Evolutionary conservation across 2,797 vertebrate genomes (phyloP).

Genomic region (Selene dorsalis): DNA sequence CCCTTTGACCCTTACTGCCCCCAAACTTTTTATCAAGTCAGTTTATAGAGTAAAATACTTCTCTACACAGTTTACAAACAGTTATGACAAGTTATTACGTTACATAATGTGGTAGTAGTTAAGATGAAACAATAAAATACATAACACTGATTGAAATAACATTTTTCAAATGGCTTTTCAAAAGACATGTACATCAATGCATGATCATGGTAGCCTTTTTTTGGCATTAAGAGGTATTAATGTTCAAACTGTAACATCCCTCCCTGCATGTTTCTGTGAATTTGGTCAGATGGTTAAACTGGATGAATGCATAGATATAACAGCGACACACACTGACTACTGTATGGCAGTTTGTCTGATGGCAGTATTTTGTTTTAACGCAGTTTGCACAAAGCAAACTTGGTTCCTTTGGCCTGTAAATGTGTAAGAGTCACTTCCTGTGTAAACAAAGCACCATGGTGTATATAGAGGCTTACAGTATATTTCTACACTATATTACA

Average conservation of each 20-base stretch:
- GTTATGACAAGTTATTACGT: not conserved
- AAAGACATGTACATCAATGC: not conserved
- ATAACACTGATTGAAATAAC: not conserved
- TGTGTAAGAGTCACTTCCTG: not conserved
- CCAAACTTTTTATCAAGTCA: not conserved
- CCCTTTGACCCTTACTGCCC: not conserved
- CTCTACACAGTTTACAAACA: not conserved
- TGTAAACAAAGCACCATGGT: not conserved
- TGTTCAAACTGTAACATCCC: not conserved
- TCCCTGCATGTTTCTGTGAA: not conserved
- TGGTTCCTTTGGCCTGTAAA: slow-evolving; percentile 1
- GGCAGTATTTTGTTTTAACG: not conserved
- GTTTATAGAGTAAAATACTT: not conserved
- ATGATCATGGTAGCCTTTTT: not conserved
- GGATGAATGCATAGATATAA: not conserved
- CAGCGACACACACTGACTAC: not conserved
- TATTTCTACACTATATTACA: not conserved
- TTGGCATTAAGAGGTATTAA: not conserved
- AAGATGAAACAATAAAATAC: not conserved
- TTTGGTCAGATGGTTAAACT: not conserved
- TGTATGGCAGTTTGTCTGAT: too few species aligned
- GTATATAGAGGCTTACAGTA: not conserved
- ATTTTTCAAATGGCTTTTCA: not conserved
- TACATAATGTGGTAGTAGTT: not conserved
- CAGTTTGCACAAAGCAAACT: not conserved